Evolutionary conservation across 2,888 invertebrate species (phyloP).

Genomic region (Bursaphelenchus okinawaensis): DNA sequence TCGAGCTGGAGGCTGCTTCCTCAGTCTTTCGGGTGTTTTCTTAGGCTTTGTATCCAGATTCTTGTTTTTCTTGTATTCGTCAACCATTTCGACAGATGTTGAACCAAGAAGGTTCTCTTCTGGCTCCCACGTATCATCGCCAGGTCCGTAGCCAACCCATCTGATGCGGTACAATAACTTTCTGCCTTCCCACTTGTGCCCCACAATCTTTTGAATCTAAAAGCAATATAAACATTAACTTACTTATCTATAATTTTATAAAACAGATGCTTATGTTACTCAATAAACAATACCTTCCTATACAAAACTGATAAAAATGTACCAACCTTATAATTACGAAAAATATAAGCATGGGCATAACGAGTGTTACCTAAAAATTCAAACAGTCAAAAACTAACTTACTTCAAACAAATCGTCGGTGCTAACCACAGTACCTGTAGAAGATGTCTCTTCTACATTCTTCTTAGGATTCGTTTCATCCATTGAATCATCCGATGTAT

Average conservation of each 20-base stretch:
- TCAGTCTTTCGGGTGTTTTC: no score
- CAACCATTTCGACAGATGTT: neutral
- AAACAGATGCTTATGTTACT: no score
- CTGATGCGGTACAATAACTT: slow-evolving; percentile 2
- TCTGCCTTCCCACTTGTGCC: neutral
- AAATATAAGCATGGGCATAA: no score
- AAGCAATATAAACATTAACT: neutral
- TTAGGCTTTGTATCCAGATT: neutral
- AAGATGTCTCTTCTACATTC: no score
- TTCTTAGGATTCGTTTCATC: no score
- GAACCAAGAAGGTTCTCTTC: slow-evolving; percentile 5
- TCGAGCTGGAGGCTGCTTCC: neutral
- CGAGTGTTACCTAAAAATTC: neutral
- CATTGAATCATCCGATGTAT: no score
- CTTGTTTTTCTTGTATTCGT: slow-evolving; percentile 3
- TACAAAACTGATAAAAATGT: no score
- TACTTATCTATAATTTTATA: no score
- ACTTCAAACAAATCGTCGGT: neutral
- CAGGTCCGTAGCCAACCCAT: slow-evolving; percentile 3
- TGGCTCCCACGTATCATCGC: slow-evolving; percentile 12
- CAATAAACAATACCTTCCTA: no score
- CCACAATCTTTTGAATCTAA: neutral
- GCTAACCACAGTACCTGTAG: neutral
- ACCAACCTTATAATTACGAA: no score
- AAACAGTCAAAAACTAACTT: neutral